phyloP scores from a whole-genome alignment of 2,888 invertebrate species.

The Boloria selene region DNA sequence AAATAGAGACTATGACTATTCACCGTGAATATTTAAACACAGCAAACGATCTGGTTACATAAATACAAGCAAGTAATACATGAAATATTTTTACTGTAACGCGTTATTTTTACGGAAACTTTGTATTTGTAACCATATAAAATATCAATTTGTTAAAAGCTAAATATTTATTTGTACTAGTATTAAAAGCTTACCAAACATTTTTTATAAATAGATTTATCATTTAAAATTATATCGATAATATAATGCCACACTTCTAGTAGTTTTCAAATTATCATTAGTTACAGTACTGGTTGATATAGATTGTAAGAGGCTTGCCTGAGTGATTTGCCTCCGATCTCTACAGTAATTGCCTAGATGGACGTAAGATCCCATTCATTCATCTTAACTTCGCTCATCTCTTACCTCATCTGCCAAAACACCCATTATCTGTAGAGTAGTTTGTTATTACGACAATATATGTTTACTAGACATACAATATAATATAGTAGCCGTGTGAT shows the following conservation, averaged over 20 bases:
- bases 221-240: conserved; percentile 4
- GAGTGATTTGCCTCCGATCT: conserved; percentile 40
- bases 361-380: conserved; percentile 39
- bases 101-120: no score
- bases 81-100: no score
- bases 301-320: conserved; percentile 34
- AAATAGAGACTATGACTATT: no score
- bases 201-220: no score
- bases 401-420: conserved; percentile 37
- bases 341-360: conserved; percentile 37
- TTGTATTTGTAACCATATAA: no score
- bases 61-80: no score
- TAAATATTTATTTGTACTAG: no score
- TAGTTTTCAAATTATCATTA: conserved; percentile 37
- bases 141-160: no score
- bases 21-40: no score
- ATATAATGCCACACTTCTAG: conserved; percentile 14
- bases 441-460: conserved; percentile 22
- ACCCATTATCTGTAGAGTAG: conserved; percentile 35
- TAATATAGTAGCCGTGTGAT: no score
- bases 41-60: no score
- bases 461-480: not conserved
- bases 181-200: no score
- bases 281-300: conserved; percentile 36
- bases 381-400: conserved; percentile 39